Base-by-base conservation (phyloP, 2,797 vertebrate genomes). In the Enteromius anoplus region DNA sequence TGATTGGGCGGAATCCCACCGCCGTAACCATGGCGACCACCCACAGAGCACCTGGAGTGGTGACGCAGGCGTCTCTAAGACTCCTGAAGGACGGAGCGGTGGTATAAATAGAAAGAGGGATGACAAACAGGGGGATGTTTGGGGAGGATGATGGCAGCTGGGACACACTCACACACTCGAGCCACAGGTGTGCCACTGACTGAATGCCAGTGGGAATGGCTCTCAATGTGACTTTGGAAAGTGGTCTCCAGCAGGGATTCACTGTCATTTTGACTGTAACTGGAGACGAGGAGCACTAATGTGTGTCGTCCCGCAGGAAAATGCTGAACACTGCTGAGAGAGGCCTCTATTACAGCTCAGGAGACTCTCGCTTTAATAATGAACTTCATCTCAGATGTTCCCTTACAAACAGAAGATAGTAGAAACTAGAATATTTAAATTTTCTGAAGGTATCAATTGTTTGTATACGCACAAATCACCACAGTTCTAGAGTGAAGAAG, bases 11-110 rank as follows among this genome's bases (percentile, higher is more conserved):
- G 75, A 75, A 87, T 78, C 77, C 53, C 19, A 17, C 26, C 68
- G 29, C 71, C 37, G 87, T 88, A 82, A 87, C 88, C 86, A 88
- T 88, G 86, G 75, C 62, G 42, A 88, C 85, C 26, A 60, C 84
- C 80, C 76, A 83, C 81, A 23, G 75, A 86, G 88, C 88, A 89
- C 88, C 88, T 90, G 88, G 84, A 84, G 84, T 75, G 86, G 78
- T 82, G 86, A 81, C 68, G 75, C 79, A 81, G 26, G 82, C 49
- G 66, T 85, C 78, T 73, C 80, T 84, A 80, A 82, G 86, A 87
- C 84, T 89, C 82, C 83, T 79, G 85, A 88, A 87, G 87, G 88
- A 82, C 71, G 14, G 69, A 17, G 75, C 62, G 68, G 49, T 8
- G 51, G 78, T 73, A 81, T 79, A 78, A 85, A 82, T 78, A 45